Percentiles rank a stretch among this genome's conserved stretches.
Evolutionary conservation across 2,113 vertebrate species (phyloP).

Genomic region (Oncorhynchus masou): DNA sequence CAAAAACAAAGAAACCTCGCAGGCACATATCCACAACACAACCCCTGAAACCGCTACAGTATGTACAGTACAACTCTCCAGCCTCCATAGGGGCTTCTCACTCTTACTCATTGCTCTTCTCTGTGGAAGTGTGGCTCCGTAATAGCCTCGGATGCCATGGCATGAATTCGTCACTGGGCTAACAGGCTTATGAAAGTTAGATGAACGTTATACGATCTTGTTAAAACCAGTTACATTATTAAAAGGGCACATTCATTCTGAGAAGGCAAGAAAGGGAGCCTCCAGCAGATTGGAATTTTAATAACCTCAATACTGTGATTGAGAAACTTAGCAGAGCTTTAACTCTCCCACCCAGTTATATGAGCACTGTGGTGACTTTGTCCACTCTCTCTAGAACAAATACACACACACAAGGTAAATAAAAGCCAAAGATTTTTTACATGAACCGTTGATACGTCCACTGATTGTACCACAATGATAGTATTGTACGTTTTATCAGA

Average conservation of each 20-base stretch:
- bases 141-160: constrained; percentile 37
- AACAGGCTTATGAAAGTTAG: constrained; percentile 77
- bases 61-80: constrained; percentile 19
- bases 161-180: constrained; percentile 60
- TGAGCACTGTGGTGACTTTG: constrained; percentile 44
- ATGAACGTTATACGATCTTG: constrained; percentile 76
- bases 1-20: constrained; percentile 37
- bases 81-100: not conserved
- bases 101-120: not conserved
- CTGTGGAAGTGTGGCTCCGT: constrained; percentile 28
- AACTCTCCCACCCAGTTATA: constrained; percentile 46
- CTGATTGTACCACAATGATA: constrained; percentile 5
- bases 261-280: constrained; percentile 53
- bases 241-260: constrained; percentile 68
- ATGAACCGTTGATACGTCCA: constrained; percentile 4
- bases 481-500: constrained; percentile 16
- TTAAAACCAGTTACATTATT: constrained; percentile 82
- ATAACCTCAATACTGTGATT: constrained; percentile 61
- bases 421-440: constrained; percentile 5
- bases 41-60: constrained; percentile 23
- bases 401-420: constrained; percentile 43
- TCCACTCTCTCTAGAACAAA: constrained; percentile 40
- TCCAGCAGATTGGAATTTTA: constrained; percentile 71
- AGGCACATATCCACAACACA: too few species aligned
- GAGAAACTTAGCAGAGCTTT: constrained; percentile 64